A percentile compares a stretch with the other conserved stretches of the same genome.
These are phyloP conservation scores for Bombus balteatus DNA, from an alignment of 1,140 invertebrate species.

Conservation along the genomic window DNA sequence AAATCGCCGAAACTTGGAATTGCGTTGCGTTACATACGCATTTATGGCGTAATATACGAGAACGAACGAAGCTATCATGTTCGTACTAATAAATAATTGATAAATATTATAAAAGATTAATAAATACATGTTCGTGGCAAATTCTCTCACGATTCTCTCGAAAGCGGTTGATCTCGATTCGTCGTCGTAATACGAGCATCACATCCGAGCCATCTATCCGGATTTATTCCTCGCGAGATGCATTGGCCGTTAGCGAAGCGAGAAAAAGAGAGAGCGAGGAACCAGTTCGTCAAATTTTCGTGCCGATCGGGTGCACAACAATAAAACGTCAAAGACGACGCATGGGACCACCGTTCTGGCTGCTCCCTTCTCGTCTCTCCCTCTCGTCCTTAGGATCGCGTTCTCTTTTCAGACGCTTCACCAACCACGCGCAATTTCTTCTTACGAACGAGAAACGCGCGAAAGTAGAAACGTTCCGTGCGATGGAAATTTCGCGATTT, in stretches of 20 bases:
- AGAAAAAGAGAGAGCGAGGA: slow-evolving; percentile 53
- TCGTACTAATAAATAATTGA: too few relatives aligned
- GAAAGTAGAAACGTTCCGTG: too few relatives aligned
- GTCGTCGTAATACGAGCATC: slow-evolving; percentile 35
- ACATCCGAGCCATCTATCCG: slow-evolving; percentile 35
- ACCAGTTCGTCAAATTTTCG: slow-evolving; percentile 70
- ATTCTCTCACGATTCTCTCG: slow-evolving; percentile 23
- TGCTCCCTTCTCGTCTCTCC: background rate
- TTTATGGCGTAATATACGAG: too few relatives aligned
- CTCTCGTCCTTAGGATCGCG: slow-evolving; percentile 3
- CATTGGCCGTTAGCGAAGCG: slow-evolving; percentile 39
- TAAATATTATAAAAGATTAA: too few relatives aligned
- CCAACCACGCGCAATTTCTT: slow-evolving; percentile 7
- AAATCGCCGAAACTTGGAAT: too few relatives aligned
- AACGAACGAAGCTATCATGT: too few relatives aligned
- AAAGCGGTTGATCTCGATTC: slow-evolving; percentile 30
- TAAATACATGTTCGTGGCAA: background rate
- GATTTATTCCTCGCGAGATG: slow-evolving; percentile 47
- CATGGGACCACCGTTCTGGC: slow-evolving; percentile 49
- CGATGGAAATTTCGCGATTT: background rate
- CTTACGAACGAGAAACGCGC: background rate
- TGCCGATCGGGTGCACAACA: slow-evolving; percentile 64
- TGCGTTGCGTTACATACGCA: too few relatives aligned
- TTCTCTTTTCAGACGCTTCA: slow-evolving; percentile 7
- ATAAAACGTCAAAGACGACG: slow-evolving; percentile 62